A percentile compares a stretch with the other conserved stretches of the same genome.
phyloP scores from a whole-genome alignment of 1,140 invertebrate genomes.

The Caenorhabditis briggsae region DNA sequence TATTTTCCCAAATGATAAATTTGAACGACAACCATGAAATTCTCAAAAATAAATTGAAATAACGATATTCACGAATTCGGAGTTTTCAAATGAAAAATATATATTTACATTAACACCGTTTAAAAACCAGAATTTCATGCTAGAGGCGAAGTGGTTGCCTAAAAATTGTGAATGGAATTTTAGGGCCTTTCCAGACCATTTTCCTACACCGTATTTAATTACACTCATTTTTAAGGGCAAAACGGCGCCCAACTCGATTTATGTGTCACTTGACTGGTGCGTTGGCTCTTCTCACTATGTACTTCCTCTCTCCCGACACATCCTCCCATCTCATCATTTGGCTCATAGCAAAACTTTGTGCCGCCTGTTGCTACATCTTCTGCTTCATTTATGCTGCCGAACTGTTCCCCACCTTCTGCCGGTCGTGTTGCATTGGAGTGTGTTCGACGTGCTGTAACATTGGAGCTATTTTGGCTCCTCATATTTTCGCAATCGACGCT shows the following conservation, averaged over 20 bases:
- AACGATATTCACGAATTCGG: not conserved
- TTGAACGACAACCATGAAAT: too few species aligned
- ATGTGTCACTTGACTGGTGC: slow-evolving; percentile 20
- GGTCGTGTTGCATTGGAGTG: slow-evolving; percentile 52
- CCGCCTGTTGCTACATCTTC: slow-evolving; percentile 48
- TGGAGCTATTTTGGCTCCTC: slow-evolving; percentile 54
- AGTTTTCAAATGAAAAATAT: too few species aligned
- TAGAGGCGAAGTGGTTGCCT: too few species aligned
- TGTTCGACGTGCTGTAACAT: slow-evolving; percentile 57
- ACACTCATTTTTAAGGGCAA: not conserved
- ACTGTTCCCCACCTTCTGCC: slow-evolving; percentile 31
- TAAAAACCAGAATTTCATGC: too few species aligned
- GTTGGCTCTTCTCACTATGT: slow-evolving; percentile 29
- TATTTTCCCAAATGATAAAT: too few species aligned
- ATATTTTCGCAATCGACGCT: slow-evolving; percentile 16
- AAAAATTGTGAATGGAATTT: too few species aligned
- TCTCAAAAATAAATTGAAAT: not conserved
- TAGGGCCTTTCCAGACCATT: too few species aligned
- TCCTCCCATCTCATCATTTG: slow-evolving; percentile 30
- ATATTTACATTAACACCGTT: too few species aligned
- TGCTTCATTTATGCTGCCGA: slow-evolving; percentile 62
- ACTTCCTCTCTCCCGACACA: slow-evolving; percentile 22
- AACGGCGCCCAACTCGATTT: slow-evolving; percentile 30
- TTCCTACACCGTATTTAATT: too few species aligned
- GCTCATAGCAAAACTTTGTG: slow-evolving; percentile 52